Base-by-base conservation (phyloP, 2,113 vertebrate species). In the Rhinolophus ferrumequinum region DNA sequence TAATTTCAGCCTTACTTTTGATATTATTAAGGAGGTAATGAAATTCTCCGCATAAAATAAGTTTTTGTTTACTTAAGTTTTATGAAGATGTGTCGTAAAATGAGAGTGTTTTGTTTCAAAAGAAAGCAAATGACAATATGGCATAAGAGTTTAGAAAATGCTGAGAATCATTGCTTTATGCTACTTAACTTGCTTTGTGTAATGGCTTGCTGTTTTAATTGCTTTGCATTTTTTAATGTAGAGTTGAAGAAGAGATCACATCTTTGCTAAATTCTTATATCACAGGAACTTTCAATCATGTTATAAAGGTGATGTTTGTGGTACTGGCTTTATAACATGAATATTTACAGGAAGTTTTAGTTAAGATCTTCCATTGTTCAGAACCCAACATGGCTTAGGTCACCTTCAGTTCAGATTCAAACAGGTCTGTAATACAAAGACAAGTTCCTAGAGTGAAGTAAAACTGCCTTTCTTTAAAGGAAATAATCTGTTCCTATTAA, bases 311-410 rank as follows among this genome's bases (percentile, higher is more conserved):
- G 72, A 85, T 87, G 79, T 96, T 97, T 96, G 94, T 91, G 88
- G 56, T 22, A 6, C 87, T 96, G 66, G 44, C 88, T 96, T 97
- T 97, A 88, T 95, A 96, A 11, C 60, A 58, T 96, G 94, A 85
- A 33, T 97, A 88, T 95, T 97, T 96, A 95, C 85, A 95, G 97
- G 96, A 98, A 97, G 82, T 96, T 95, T 97, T 93, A 70, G 72
- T 96, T 95, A 86, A 94, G 64, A 73, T 97, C 82, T 95, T 96
- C 58, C 69, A 94, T 97, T 98, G 94, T 97, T 94, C 75, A 86
- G 79, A 92, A 81, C 21, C 19, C 60, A 93, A 22, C 72, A 47
- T 77, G 77, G 62, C 38, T 92, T 95, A 93, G 91, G 93, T 96
- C 95, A 96, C 86, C 93, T 97, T 97, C 92, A 96, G 86, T 96